Evolutionary conservation across 2,888 invertebrate genomes (phyloP).

Genomic region (Lepeophtheirus nordmannii): DNA sequence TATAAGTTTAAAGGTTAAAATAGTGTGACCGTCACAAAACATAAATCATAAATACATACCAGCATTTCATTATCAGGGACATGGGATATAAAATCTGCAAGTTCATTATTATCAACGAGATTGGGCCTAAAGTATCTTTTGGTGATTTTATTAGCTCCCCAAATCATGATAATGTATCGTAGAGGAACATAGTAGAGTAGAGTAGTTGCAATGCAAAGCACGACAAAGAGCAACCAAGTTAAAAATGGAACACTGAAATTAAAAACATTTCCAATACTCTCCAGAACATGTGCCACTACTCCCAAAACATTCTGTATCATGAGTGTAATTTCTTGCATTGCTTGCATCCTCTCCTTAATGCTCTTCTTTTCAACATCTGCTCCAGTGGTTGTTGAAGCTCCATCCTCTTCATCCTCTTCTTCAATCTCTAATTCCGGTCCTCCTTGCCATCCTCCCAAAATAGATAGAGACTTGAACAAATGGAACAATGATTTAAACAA

Average conservation of each 20-base stretch:
- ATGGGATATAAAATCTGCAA: constrained; percentile 79
- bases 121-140: constrained; percentile 80
- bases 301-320: constrained; percentile 40
- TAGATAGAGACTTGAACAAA: too few relatives aligned
- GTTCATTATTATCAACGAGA: constrained; percentile 89
- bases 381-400: constrained; percentile 53
- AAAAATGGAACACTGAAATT: constrained; percentile 94
- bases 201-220: constrained; percentile 53
- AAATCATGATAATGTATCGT: constrained; percentile 70
- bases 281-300: constrained; percentile 36
- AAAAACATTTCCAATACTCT: constrained; percentile 85
- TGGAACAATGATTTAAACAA: too few relatives aligned
- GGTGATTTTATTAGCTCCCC: constrained; percentile 92
- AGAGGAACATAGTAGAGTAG: constrained; percentile 77
- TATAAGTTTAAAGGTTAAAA: too few relatives aligned
- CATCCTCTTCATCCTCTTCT: constrained; percentile 77
- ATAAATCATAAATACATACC: constrained; percentile 38
- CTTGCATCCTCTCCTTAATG: constrained; percentile 76
- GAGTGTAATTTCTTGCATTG: constrained; percentile 91
- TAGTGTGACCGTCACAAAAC: too few relatives aligned
- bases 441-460: constrained; percentile 27
- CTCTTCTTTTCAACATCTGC: constrained; percentile 72
- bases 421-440: constrained; percentile 34
- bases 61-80: constrained; percentile 85
- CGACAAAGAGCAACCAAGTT: constrained; percentile 71